Conservation (phyloP, 2,888 invertebrate species). For the Netelia melanura region DNA sequence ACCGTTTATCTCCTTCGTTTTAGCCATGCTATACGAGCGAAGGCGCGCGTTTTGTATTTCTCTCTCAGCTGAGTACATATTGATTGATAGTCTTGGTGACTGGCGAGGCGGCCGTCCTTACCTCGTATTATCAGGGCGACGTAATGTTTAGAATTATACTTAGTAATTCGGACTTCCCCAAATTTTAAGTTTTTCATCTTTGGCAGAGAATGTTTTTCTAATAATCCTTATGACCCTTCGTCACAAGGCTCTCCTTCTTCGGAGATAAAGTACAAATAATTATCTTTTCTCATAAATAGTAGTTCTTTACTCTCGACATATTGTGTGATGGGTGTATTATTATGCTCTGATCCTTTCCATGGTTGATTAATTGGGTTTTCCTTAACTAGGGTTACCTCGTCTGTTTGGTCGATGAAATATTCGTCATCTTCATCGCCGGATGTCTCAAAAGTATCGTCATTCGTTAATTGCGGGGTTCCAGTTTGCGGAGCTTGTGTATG, state of each 20-base stretch:
- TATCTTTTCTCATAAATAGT: not conserved
- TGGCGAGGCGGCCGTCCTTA: not conserved
- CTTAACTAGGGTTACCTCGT: too few relatives aligned
- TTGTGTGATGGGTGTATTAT: not conserved
- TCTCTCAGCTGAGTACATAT: not conserved
- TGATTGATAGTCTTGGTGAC: not conserved
- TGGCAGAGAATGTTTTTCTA: not conserved
- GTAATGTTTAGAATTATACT: slow-evolving; percentile 6
- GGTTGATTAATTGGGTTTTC: too few relatives aligned
- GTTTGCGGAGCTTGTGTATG: too few relatives aligned
- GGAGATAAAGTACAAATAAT: not conserved
- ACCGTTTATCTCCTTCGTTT: slow-evolving; percentile 42
- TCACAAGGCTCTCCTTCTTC: slow-evolving; percentile 26
- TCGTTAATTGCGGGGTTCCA: too few relatives aligned
- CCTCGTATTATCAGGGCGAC: not conserved
- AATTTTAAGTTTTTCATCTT: slow-evolving; percentile 6
- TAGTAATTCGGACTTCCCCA: not conserved
- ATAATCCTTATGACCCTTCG: slow-evolving; percentile 13
- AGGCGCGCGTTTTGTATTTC: not conserved
- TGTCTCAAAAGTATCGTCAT: too few relatives aligned
- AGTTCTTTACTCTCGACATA: not conserved
- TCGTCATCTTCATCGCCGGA: too few relatives aligned
- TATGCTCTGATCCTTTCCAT: too few relatives aligned
- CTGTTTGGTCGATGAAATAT: too few relatives aligned
- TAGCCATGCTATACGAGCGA: not conserved